Base-by-base conservation (phyloP, 2,797 vertebrate species). In the Enteromius viviparus region DNA sequence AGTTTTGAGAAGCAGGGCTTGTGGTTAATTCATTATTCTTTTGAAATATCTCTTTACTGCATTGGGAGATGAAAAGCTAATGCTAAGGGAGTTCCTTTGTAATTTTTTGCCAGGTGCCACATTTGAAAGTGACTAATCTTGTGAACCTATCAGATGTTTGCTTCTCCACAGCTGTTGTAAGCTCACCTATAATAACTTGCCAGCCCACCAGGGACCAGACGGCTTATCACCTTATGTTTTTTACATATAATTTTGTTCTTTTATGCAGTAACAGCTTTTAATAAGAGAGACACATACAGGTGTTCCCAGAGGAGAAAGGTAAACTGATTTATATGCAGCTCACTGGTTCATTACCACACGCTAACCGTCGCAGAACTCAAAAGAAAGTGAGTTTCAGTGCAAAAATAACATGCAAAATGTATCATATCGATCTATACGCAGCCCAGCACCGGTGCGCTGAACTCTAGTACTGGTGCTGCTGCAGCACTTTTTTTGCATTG, bases 281-380 rank as follows among this genome's bases (percentile, higher is more conserved):
- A 87, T 89, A 89, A 87, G 84, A 88, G 85, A 83, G 79, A 89
- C 87, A 82, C 78, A 86, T 87, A 37, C 85, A 83, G 82, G 81
- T 55, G 11, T 42, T 90, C 89, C 84, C 86, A n/a, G 26, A 85
- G 87, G 89, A 87, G 80, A 14, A 17, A 14, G 60, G 77, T 83
- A 87, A 89, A 89, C 88, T 88, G 87, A 93, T 93, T 91, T 87
- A 86, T 89, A 91, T 93, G 91, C 91, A 89, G 85, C 88, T 86
- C 10, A 65, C 60, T 14, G 88, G 83, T 82, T 90, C 87, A 89
- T 93, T 90, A 92, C 90, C 80, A 72, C 86, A 86, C 49, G 72
- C 87, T 91, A 83, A 91, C 84, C 83, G 89, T 84, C 40, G 8
- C 8, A 74, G 53, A 78, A 85, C 72, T 87, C 71, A 9, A 70